A percentile compares a stretch with the other conserved stretches of the same genome.
phyloP scores from a whole-genome alignment of 1,140 invertebrate species.

The Zaprionus tsacasi region DNA sequence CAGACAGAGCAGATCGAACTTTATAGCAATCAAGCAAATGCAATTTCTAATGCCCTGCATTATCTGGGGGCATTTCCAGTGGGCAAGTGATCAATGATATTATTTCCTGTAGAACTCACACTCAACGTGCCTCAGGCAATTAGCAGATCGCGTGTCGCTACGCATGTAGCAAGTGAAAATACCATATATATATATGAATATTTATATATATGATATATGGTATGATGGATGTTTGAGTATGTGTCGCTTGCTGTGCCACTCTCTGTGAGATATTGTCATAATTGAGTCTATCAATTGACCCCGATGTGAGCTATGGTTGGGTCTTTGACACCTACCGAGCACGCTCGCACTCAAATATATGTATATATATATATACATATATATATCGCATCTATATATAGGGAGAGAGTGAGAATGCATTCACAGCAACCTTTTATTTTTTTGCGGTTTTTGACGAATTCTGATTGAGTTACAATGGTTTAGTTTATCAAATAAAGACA shows the following conservation, averaged over 20 bases:
- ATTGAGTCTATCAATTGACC: slow-evolving; percentile 83
- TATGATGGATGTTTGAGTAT: neutral
- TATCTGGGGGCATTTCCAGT: slow-evolving; percentile 14
- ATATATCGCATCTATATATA: slow-evolving; percentile 35
- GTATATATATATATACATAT: slow-evolving; percentile 12
- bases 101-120: slow-evolving; percentile 33
- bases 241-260: slow-evolving; percentile 10
- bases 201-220: slow-evolving; percentile 3
- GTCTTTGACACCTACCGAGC: slow-evolving; percentile 73
- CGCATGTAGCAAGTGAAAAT: slow-evolving; percentile 4
- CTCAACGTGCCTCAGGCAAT: slow-evolving; percentile 28
- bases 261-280: slow-evolving; percentile 68
- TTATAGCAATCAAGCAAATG: slow-evolving; percentile 19
- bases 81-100: slow-evolving; percentile 7
- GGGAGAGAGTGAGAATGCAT: slow-evolving; percentile 35
- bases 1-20: neutral
- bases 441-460: slow-evolving; percentile 14
- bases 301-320: slow-evolving; percentile 72
- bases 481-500: slow-evolving; percentile 2
- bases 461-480: slow-evolving; percentile 14
- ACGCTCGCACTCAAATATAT: slow-evolving; percentile 39
- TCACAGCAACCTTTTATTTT: too few relatives aligned
- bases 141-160: slow-evolving; percentile 36
- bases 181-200: slow-evolving; percentile 3
- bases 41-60: slow-evolving; percentile 14